Evolutionary conservation across 2,888 invertebrate genomes (phyloP).

Genomic region (Leucozona laternaria): DNA sequence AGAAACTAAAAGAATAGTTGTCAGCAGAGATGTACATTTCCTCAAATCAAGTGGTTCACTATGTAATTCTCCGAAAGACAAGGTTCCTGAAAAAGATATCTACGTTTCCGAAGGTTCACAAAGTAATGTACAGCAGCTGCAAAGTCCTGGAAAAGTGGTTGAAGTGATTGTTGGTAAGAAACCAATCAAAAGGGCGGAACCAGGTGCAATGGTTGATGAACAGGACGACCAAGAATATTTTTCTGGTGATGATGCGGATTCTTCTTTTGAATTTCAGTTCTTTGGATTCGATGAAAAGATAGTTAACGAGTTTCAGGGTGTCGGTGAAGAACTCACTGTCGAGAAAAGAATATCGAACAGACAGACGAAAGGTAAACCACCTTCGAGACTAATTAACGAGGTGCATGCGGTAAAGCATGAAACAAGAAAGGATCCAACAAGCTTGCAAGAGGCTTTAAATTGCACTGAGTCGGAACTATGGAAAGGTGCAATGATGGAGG

Average conservation of each 20-base stretch:
- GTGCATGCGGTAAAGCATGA: background rate
- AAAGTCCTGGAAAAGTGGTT: background rate
- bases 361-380: background rate
- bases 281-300: background rate
- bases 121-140: background rate
- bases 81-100: background rate
- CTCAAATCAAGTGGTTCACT: background rate
- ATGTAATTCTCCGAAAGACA: background rate
- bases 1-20: background rate
- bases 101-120: background rate
- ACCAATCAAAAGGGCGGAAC: background rate
- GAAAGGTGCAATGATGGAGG: background rate
- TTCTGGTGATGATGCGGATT: background rate
- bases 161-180: background rate
- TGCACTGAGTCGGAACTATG: background rate
- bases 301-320: background rate
- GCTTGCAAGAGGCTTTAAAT: background rate
- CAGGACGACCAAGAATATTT: background rate
- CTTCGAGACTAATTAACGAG: background rate
- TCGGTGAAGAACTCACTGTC: background rate
- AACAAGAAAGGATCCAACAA: background rate
- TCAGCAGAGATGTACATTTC: constrained; percentile 3
- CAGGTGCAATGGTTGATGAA: background rate
- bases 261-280: no score
- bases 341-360: background rate